Conservation (phyloP, 2,888 invertebrate species). For the Monoplex corrugatus region DNA sequence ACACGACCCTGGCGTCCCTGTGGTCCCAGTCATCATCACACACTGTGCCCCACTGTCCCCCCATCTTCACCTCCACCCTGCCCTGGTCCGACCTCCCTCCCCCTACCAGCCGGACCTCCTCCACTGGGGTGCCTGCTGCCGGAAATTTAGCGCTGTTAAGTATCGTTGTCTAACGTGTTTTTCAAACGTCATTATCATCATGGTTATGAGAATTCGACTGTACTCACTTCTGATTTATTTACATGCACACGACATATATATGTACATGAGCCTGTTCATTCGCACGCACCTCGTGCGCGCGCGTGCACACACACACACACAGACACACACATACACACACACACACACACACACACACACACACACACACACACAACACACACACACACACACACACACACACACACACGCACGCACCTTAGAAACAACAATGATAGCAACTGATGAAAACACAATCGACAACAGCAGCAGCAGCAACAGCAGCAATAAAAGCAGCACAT, state of each 20-base stretch:
- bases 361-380: background rate
- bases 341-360: background rate
- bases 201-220: too few species aligned
- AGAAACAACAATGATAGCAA: too few species aligned
- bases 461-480: too few species aligned
- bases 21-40: slow-evolving; percentile 37
- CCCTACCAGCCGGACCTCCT: slow-evolving; percentile 19
- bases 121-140: background rate
- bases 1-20: slow-evolving; percentile 19
- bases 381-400: background rate
- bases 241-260: background rate
- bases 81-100: background rate
- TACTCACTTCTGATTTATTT: background rate
- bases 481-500: too few species aligned
- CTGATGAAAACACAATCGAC: too few species aligned
- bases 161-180: too few species aligned
- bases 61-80: slow-evolving; percentile 32
- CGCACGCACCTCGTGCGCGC: background rate
- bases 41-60: slow-evolving; percentile 31
- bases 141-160: background rate
- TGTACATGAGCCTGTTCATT: background rate
- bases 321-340: background rate
- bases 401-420: background rate
- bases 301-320: background rate
- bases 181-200: too few species aligned